A percentile compares a stretch with the other conserved stretches of the same genome.
These are phyloP conservation scores for Herminia tarsipennalis DNA, from an alignment of 2,888 invertebrate species.

Conservation along the genomic window DNA sequence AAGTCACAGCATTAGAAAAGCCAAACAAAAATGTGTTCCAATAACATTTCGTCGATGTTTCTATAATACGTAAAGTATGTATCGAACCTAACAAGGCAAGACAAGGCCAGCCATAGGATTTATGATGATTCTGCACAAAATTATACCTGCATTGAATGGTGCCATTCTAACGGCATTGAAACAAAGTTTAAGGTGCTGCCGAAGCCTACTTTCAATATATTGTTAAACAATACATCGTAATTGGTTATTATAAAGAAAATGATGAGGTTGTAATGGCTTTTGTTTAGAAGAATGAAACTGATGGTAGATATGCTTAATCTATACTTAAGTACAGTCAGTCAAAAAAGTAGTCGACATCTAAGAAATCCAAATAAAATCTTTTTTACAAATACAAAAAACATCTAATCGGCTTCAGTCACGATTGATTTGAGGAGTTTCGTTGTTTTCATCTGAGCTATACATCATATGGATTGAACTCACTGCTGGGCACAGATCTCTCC, in stretches of 20 bases:
- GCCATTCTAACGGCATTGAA: conserved; percentile 65
- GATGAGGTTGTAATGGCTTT: not conserved
- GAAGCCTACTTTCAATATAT: conserved; percentile 20
- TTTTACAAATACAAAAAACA: no score
- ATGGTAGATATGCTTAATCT: no score
- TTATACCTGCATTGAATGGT: conserved; percentile 40
- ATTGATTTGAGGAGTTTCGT: no score
- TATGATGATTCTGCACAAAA: conserved; percentile 42
- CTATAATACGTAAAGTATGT: not conserved
- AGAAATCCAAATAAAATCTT: no score
- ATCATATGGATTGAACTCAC: no score
- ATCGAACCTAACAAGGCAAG: not conserved
- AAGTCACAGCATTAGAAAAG: no score
- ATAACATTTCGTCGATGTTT: not conserved
- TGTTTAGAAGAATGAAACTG: not conserved
- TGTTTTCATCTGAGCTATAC: no score
- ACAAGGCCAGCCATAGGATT: conserved; percentile 31
- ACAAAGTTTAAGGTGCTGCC: conserved; percentile 48
- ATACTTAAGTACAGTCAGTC: no score
- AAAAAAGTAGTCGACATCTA: no score
- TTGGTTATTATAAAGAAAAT: conserved; percentile 2
- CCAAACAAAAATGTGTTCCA: no score
- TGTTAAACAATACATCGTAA: conserved; percentile 34
- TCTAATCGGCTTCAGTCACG: no score
- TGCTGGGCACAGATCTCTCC: no score